Conservation (phyloP, 2,888 invertebrate genomes). For the Helobdella robusta region DNA sequence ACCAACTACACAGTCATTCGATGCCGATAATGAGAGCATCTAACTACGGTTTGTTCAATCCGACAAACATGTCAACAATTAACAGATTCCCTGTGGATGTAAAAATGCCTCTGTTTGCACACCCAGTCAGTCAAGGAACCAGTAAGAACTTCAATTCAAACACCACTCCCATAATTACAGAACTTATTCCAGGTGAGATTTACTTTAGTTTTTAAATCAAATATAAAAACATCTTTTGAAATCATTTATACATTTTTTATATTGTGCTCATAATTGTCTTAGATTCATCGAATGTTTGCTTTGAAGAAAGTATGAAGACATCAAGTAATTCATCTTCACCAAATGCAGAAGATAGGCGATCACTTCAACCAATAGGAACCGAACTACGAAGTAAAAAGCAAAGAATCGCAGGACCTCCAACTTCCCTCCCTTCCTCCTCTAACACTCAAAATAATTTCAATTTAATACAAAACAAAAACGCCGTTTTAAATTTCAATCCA, state of each 20-base stretch:
- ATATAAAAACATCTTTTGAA: no score
- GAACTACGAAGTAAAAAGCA: conserved; percentile 43
- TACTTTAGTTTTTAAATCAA: no score
- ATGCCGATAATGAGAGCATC: no score
- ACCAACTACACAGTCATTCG: conserved; percentile 7
- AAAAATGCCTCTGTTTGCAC: not conserved
- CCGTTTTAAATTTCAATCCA: not conserved
- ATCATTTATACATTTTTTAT: no score
- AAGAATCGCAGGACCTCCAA: conserved; percentile 12
- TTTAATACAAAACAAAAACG: not conserved
- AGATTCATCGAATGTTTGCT: no score
- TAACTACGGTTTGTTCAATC: not conserved
- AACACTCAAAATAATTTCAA: not conserved
- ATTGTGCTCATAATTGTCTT: no score
- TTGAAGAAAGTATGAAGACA: no score
- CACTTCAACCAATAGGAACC: conserved; percentile 47
- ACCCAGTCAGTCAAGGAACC: not conserved
- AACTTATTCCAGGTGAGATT: no score
- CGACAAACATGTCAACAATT: not conserved
- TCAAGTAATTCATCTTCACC: conserved; percentile 35
- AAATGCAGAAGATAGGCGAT: conserved; percentile 25
- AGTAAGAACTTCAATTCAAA: not conserved
- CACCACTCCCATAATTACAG: no score
- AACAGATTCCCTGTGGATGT: conserved; percentile 7
- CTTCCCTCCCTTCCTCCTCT: not conserved